Conservation (phyloP, 2,797 vertebrate species). For the Pangasius djambal region DNA sequence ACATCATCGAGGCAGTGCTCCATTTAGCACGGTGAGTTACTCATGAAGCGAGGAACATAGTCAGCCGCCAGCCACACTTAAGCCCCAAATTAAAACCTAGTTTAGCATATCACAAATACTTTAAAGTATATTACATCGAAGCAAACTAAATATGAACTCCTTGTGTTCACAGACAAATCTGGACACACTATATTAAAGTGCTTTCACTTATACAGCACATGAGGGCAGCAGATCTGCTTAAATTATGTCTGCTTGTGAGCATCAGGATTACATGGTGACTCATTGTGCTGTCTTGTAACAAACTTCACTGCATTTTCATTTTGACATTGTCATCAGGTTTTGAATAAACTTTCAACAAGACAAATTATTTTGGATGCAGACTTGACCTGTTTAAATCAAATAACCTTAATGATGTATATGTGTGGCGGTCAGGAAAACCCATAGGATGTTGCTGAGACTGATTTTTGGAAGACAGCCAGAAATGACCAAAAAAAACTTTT, state of each 20-base stretch:
- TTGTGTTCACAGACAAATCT: neutral
- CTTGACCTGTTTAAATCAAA: neutral
- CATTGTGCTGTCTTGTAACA: neutral
- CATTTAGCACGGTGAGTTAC: slow-evolving; percentile 89
- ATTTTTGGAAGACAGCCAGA: neutral
- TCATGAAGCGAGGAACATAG: neutral
- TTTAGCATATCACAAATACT: neutral
- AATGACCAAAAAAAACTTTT: neutral
- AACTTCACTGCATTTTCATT: neutral
- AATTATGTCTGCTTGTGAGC: neutral
- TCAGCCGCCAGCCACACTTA: neutral
- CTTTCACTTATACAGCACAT: slow-evolving; percentile 27
- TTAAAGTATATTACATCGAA: neutral
- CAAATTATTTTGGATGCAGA: neutral
- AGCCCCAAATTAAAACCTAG: neutral
- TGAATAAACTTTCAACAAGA: neutral
- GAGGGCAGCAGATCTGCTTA: slow-evolving; percentile 48
- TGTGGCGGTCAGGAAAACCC: neutral
- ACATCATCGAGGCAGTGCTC: slow-evolving; percentile 92
- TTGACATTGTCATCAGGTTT: neutral
- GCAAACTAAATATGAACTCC: neutral
- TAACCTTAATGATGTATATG: neutral
- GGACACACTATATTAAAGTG: neutral
- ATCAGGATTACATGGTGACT: neutral
- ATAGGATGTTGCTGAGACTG: neutral